phyloP scores from a whole-genome alignment of 2,797 vertebrate genomes.

The Leucoraja ocellata region DNA sequence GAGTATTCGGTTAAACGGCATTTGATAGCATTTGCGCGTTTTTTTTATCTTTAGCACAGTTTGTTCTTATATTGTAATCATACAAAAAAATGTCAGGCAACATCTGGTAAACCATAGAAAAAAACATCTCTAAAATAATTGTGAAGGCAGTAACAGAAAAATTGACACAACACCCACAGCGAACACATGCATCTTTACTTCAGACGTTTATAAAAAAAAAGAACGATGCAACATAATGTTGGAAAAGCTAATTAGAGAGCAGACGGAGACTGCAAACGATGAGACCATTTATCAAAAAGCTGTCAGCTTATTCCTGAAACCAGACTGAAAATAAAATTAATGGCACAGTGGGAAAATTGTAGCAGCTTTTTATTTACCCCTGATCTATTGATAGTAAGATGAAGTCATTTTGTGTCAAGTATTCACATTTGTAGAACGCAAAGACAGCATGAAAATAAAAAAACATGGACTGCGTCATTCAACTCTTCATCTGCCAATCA shows the following conservation, averaged over 20 bases:
- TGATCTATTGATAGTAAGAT: neutral
- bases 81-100: neutral
- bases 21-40: neutral
- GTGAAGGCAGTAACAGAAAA: constrained; percentile 20
- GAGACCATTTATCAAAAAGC: constrained; percentile 27
- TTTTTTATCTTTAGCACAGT: neutral
- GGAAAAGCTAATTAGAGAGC: constrained; percentile 30
- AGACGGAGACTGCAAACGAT: constrained; percentile 10
- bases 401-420: constrained; percentile 4
- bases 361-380: neutral
- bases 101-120: neutral
- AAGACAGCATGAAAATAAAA: constrained; percentile 16
- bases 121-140: neutral
- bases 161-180: constrained; percentile 19
- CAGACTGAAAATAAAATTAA: constrained; percentile 31
- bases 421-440: neutral
- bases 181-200: constrained; percentile 13
- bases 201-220: neutral
- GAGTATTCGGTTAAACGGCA: neutral
- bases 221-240: neutral
- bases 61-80: neutral
- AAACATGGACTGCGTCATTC: neutral
- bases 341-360: neutral
- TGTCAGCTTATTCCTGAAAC: constrained; percentile 4
- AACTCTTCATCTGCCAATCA: neutral